Evolutionary conservation across 2,113 vertebrate species (phyloP).

Genomic region (Neodontobutis hainanensis): DNA sequence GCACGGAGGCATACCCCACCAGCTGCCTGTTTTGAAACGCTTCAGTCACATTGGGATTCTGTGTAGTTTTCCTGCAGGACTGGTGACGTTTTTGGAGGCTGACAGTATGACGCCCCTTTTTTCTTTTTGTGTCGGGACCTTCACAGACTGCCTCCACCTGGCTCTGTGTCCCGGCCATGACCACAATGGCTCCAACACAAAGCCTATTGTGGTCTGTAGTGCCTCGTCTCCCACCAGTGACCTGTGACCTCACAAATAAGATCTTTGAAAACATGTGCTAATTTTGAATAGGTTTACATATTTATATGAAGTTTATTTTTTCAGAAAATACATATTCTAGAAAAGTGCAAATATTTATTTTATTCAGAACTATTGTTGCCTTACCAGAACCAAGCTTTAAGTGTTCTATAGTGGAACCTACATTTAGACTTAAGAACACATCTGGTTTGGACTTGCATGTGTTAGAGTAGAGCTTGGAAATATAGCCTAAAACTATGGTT

Average conservation of each 20-base stretch:
- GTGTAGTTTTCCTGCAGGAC: conserved; percentile 83
- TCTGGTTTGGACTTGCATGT: no score
- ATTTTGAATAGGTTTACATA: no score
- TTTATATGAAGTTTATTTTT: no score
- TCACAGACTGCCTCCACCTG: conserved; percentile 72
- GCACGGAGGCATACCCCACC: conserved; percentile 75
- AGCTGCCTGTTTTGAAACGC: conserved; percentile 48
- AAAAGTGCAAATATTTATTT: no score
- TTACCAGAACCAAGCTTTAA: no score
- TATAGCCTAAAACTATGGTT: no score
- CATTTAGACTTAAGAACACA: no score
- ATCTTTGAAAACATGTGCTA: no score
- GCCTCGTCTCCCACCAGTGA: conserved; percentile 40
- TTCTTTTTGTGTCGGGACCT: conserved; percentile 81
- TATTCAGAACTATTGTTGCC: no score
- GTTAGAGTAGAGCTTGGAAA: no score
- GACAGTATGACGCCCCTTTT: conserved; percentile 83
- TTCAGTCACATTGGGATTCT: conserved; percentile 81
- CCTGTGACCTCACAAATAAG: conserved; percentile 15
- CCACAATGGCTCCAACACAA: conserved; percentile 73
- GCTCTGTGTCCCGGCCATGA: conserved; percentile 80
- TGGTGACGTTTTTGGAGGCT: conserved; percentile 82
- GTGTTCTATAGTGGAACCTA: no score
- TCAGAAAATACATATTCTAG: no score
- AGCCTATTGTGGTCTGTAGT: conserved; percentile 73